Evolutionary conservation across 2,888 invertebrate genomes (phyloP).

Genomic region (Pantelozetes paolii): DNA sequence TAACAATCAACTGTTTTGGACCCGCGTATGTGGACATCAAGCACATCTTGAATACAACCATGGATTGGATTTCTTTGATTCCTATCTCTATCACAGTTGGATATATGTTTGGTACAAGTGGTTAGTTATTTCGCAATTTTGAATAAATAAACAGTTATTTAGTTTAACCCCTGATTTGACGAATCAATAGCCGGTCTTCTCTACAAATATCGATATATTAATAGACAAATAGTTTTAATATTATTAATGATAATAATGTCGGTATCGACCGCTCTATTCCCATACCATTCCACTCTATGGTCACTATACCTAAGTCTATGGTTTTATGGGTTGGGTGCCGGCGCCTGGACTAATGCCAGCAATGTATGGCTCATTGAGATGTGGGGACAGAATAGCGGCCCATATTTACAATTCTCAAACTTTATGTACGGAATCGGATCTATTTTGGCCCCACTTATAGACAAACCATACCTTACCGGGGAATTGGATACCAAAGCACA

Average conservation of each 20-base stretch:
- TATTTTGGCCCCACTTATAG: slow-evolving; percentile 38
- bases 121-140: too few species aligned
- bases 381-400: slow-evolving; percentile 30
- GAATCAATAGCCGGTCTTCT: not conserved
- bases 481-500: not conserved
- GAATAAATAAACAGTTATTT: not conserved
- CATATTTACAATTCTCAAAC: slow-evolving; percentile 36
- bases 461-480: slow-evolving; percentile 28
- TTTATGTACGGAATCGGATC: slow-evolving; percentile 41
- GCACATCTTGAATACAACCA: not conserved
- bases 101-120: not conserved
- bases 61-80: slow-evolving; percentile 7
- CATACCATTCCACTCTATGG: slow-evolving; percentile 7
- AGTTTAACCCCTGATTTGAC: not conserved
- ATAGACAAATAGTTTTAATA: slow-evolving; percentile 17
- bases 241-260: slow-evolving; percentile 1
- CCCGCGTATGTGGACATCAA: not conserved
- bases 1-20: not conserved
- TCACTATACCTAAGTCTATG: not conserved
- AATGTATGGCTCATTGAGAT: slow-evolving; percentile 41
- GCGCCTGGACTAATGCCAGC: slow-evolving; percentile 22
- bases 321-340: slow-evolving; percentile 15
- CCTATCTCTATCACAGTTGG: not conserved
- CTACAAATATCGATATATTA: slow-evolving; percentile 33
- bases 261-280: not conserved